A percentile compares a stretch with the other conserved stretches of the same genome.
Conservation (phyloP, 1,140 invertebrate genomes). For the Anastrepha ludens region DNA sequence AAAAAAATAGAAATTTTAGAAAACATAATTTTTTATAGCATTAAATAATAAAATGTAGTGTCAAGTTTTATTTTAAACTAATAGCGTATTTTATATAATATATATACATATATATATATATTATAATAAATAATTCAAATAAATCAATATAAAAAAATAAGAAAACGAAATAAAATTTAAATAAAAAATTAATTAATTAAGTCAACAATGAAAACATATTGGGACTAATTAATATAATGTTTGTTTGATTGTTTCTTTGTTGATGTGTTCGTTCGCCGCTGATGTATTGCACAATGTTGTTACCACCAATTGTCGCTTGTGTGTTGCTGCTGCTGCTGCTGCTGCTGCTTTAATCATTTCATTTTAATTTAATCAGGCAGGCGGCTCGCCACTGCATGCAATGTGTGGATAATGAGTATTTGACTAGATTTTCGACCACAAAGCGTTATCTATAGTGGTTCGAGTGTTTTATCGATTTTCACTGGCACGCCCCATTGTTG, state of each 20-base stretch:
- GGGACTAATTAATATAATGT: slow-evolving; percentile 15
- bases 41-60: slow-evolving; percentile 53
- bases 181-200: slow-evolving; percentile 32
- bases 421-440: slow-evolving; percentile 30
- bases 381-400: too few species aligned
- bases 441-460: neutral
- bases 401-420: neutral
- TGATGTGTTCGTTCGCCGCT: neutral
- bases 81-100: slow-evolving; percentile 48
- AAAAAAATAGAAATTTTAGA: slow-evolving; percentile 8
- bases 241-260: neutral
- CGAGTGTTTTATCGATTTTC: slow-evolving; percentile 9
- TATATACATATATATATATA: slow-evolving; percentile 26
- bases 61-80: slow-evolving; percentile 54
- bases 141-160: slow-evolving; percentile 38
- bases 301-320: neutral
- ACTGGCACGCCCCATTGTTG: neutral
- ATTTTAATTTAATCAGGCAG: too few species aligned
- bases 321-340: too few species aligned
- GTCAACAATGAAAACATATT: slow-evolving; percentile 37
- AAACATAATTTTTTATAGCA: slow-evolving; percentile 30
- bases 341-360: too few species aligned
- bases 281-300: neutral
- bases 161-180: neutral
- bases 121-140: slow-evolving; percentile 54